phyloP scores from a whole-genome alignment of 1,140 invertebrate species.

The Ceratina japonica region DNA sequence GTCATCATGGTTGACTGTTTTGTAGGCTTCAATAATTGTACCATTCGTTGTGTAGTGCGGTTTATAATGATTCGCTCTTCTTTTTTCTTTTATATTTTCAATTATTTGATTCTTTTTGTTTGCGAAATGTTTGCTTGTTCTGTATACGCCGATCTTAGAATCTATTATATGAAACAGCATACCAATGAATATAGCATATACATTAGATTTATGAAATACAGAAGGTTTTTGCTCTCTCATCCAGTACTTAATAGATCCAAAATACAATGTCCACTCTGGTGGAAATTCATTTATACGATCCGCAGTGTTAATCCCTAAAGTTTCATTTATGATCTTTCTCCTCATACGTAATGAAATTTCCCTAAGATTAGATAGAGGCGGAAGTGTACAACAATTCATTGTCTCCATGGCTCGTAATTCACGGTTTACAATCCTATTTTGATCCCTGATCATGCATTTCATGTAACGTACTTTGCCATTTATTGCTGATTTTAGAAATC shows the following conservation, averaged over 20 bases:
- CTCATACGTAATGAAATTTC: constrained; percentile 58
- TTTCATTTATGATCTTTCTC: constrained; percentile 76
- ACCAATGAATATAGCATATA: constrained; percentile 83
- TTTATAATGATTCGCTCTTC: constrained; percentile 25
- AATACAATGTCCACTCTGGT: constrained; percentile 82
- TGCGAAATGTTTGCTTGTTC: constrained; percentile 59
- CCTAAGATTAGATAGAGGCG: constrained; percentile 74
- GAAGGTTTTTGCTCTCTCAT: constrained; percentile 76
- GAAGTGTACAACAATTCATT: constrained; percentile 69
- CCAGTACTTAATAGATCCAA: constrained; percentile 85
- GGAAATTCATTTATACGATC: constrained; percentile 80
- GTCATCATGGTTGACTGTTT: constrained; percentile 79
- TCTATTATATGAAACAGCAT: constrained; percentile 83
- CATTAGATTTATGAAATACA: constrained; percentile 77
- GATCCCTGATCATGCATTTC: constrained; percentile 72
- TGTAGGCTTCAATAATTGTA: constrained; percentile 56
- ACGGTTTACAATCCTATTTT: constrained; percentile 67
- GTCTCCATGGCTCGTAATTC: constrained; percentile 68
- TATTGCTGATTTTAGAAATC: constrained; percentile 80
- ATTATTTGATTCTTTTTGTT: constrained; percentile 54
- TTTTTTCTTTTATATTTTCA: constrained; percentile 10
- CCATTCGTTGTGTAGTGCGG: constrained; percentile 19
- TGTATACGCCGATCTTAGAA: constrained; percentile 75
- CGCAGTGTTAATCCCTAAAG: constrained; percentile 74
- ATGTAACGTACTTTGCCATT: constrained; percentile 70